A percentile compares a stretch with the other conserved stretches of the same genome.
These are phyloP conservation scores for Belonocnema kinseyi DNA, from an alignment of 1,140 invertebrate genomes.

Conservation along the genomic window DNA sequence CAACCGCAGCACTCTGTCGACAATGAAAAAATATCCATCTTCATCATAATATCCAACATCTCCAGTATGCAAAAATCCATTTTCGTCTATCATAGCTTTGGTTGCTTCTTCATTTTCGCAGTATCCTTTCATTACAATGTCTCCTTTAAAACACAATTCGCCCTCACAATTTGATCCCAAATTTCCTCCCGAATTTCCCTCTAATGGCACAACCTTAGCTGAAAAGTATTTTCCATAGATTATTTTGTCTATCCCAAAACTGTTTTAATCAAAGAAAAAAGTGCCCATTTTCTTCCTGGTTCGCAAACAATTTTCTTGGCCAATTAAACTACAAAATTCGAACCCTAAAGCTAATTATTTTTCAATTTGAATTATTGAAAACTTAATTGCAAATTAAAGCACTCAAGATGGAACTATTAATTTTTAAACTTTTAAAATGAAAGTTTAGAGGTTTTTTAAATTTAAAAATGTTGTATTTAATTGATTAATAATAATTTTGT, in stretches of 20 bases:
- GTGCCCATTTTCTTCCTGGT: no score
- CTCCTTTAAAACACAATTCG: slow-evolving; percentile 1
- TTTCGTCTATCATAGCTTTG: not conserved
- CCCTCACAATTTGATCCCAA: not conserved
- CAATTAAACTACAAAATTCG: no score
- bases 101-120: slow-evolving; percentile 6
- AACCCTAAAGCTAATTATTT: no score
- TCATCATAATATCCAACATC: not conserved
- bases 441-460: not conserved
- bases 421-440: no score
- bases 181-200: not conserved
- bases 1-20: not conserved
- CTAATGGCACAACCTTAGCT: not conserved
- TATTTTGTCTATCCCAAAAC: no score
- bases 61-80: slow-evolving; percentile 8
- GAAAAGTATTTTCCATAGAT: not conserved
- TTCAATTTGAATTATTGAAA: no score
- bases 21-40: slow-evolving; percentile 7
- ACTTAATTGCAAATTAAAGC: no score
- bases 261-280: no score
- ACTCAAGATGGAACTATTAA: no score
- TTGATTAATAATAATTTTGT: not conserved
- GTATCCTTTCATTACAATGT: slow-evolving; percentile 2
- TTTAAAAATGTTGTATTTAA: no score
- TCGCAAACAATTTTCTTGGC: no score